Conservation (phyloP, 2,888 invertebrate genomes). For the Unio pictorum region DNA sequence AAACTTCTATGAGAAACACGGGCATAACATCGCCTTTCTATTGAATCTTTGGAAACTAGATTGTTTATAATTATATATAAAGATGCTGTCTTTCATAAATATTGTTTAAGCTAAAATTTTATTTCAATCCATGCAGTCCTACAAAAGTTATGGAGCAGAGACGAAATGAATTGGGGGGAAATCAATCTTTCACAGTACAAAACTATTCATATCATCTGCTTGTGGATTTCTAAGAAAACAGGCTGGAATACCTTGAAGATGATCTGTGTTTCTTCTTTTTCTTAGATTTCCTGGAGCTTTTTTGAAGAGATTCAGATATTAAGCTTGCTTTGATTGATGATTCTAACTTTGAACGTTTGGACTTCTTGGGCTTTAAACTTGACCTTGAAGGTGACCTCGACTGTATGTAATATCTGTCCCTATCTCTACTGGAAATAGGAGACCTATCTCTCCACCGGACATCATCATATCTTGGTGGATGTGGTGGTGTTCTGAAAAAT, state of each 20-base stretch:
- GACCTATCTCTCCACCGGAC: constrained; percentile 21
- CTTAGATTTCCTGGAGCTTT: constrained; percentile 37
- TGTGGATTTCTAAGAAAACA: background rate
- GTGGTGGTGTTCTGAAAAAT: constrained; percentile 10
- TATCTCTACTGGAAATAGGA: constrained; percentile 28
- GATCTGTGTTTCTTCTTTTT: constrained; percentile 42
- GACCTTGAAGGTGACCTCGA: constrained; percentile 34
- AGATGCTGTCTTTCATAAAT: no score
- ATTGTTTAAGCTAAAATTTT: no score
- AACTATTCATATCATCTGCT: background rate
- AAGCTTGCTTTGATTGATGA: constrained; percentile 19
- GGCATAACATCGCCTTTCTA: no score
- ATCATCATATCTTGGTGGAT: constrained; percentile 18
- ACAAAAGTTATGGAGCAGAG: no score
- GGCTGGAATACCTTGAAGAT: constrained; percentile 7
- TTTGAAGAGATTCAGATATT: constrained; percentile 20
- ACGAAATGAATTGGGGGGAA: no score
- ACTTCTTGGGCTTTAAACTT: constrained; percentile 31
- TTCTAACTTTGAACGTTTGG: constrained; percentile 47
- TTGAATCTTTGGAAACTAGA: no score
- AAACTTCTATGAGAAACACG: no score
- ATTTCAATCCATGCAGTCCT: no score
- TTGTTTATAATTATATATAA: no score
- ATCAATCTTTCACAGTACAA: no score
- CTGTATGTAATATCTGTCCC: constrained; percentile 29